Evolutionary conservation across 1,140 invertebrate species (phyloP), one percentile per base, ranked within the genome.

Genomic region (Pemphigus obesinymphae): DNA sequence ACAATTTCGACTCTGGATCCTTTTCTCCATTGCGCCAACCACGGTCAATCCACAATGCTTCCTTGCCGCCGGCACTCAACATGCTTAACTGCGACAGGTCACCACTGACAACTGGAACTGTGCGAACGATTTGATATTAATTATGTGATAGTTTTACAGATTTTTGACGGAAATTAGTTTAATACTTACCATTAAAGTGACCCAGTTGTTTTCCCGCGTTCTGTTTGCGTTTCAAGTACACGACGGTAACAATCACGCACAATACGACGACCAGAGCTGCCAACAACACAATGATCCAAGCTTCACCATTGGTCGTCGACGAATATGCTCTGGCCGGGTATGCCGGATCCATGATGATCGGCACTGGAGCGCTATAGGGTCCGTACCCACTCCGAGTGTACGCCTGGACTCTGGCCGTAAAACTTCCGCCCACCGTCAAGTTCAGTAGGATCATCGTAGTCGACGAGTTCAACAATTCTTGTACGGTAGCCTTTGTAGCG

Each of bases 221-320:
- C 85, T 92, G 90, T 68, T 89, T 88, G 13, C 90, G 87, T 83
- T 89, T 90, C 2, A 93, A 86, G 85, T 92, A 93, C 0, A 92
- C 83, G 3, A 92, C 89, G 23, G 84, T 72, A 5, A 82, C 73
- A 68, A 93, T 89, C 17, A 90, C 90, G 15, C 90, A 90, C 2
- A 94, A 85, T 0, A 92, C 88, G 73, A 93, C 90, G 0, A 92
- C 88, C 37, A 93, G 88, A 20, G 89, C 90, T 43, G 92, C 92
- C 40, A 95, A 89, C 3, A 93, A 85, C 43, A 91, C 90, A 58
- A 95, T 90, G 84, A 95, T 92, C 93, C 93, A 95, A 0, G 93
- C 91, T 85, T 94, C 91, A 2, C 82, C 55, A n/a, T 50, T 61
- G 23, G 83, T 45, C 10, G 73, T 50, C 11, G 48, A 63, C 17